These are phyloP conservation scores for Anastrepha ludens DNA, from an alignment of 1,140 invertebrate genomes.

Conservation along the genomic window DNA sequence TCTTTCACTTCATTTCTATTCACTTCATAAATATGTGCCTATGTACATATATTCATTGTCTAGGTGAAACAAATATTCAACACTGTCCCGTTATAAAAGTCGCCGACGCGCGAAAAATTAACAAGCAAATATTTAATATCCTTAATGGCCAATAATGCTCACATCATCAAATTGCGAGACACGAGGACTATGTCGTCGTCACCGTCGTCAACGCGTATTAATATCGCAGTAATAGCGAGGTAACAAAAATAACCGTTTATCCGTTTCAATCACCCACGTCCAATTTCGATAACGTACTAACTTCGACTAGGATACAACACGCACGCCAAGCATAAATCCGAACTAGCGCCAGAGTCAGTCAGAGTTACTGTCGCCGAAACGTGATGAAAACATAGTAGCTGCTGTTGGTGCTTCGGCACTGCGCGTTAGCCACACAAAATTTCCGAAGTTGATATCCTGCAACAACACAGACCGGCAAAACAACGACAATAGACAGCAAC, in stretches of 20 bases:
- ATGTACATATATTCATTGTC: neutral
- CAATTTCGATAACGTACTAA: slow-evolving; percentile 26
- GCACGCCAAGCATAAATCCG: slow-evolving; percentile 52
- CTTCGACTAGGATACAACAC: slow-evolving; percentile 5
- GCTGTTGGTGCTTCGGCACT: neutral
- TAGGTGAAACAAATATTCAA: neutral
- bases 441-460: slow-evolving; percentile 35
- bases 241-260: slow-evolving; percentile 18
- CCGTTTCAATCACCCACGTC: slow-evolving; percentile 1
- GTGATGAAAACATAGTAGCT: slow-evolving; percentile 44
- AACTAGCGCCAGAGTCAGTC: neutral
- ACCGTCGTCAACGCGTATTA: neutral
- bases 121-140: slow-evolving; percentile 33
- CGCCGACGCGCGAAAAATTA: slow-evolving; percentile 32
- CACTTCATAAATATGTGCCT: neutral
- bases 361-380: slow-evolving; percentile 39
- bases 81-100: neutral
- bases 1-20: too few species aligned
- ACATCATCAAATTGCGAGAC: slow-evolving; percentile 8
- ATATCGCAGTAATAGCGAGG: neutral
- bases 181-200: neutral
- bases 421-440: neutral
- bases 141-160: slow-evolving; percentile 32
- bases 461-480: slow-evolving; percentile 47
- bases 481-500: slow-evolving; percentile 44